A percentile compares a stretch with the other conserved stretches of the same genome.
phyloP scores from a whole-genome alignment of 2,113 vertebrate genomes.

The Austrofundulus limnaeus region DNA sequence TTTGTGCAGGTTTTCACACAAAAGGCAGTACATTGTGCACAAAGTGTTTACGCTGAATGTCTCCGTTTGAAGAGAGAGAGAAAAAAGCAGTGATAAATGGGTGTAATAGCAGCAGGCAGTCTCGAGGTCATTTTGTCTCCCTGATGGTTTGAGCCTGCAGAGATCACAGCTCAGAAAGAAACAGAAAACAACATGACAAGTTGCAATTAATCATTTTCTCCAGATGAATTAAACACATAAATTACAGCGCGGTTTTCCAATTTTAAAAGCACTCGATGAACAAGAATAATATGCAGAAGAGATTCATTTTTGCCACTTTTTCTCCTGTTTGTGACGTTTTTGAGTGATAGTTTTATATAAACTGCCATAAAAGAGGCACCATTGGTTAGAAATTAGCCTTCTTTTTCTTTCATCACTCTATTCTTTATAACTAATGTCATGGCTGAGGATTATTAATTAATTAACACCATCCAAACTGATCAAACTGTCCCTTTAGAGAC shows the following conservation, averaged over 20 bases:
- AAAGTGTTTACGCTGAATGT: not conserved
- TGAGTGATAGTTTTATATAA: too few species aligned
- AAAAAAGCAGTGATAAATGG: not conserved
- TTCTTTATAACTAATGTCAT: too few species aligned
- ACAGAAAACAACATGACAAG: not conserved
- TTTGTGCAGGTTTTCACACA: not conserved
- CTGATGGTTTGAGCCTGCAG: constrained; percentile 7
- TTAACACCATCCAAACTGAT: too few species aligned
- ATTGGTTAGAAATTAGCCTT: too few species aligned
- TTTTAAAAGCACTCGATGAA: too few species aligned
- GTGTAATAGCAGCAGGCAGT: not conserved
- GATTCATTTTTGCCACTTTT: too few species aligned
- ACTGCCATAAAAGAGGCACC: too few species aligned
- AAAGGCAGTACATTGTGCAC: not conserved
- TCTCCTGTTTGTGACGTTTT: too few species aligned
- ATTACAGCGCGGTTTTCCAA: not conserved
- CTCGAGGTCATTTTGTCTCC: constrained; percentile 5
- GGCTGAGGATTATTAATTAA: too few species aligned
- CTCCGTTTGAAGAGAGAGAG: not conserved
- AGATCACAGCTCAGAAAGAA: not conserved
- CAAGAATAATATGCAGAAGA: too few species aligned
- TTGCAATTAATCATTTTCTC: not conserved
- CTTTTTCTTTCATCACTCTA: too few species aligned
- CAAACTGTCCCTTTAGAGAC: too few species aligned
- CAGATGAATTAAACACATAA: constrained; percentile 1